Base-by-base conservation (phyloP, 2,797 vertebrate genomes). In the Bryconaethiops microstoma region DNA sequence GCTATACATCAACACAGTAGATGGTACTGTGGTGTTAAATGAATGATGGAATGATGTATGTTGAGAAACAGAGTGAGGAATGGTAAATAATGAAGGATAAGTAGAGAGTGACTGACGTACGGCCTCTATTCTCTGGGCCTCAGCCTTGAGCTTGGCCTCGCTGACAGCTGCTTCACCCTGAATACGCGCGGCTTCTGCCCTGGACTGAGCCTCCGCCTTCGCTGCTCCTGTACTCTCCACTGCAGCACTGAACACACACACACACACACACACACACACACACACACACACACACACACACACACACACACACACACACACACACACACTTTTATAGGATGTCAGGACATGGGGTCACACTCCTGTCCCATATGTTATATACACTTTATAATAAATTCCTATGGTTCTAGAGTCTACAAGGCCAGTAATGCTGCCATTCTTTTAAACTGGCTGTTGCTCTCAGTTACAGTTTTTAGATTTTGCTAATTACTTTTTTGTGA, bases 171-270 rank as follows among this genome's bases (percentile, higher is more conserved):
- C 96, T 82, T 97, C 95, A 0, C 96, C 96, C 76, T 96, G 95
- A 7, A 97, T 98, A 23, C 94, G 94, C 0, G 95, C 95, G 0
- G 96, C 96, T 86, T 98, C 96, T 0, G 95, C 94, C 0, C 92
- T 92, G 0, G 96, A 96, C 90, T 96, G 95, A 0, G 96, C 97
- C 79, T 97, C 96, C 0, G 96, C 97, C 83, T 96, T 97, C 0
- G 96, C 96, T 0, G 94, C 95, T 1, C 97, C 96, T 0, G 96
- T 96, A 13, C 96, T 98, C 90, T 97, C 96, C 87, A 98, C 96
- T 0, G 95, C 94, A 1, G 92, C 93, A 54, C 96, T 97, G 85
- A 7, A 83, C 4, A 55, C 42, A 82, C 59, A 76, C 29, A 52
- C 1, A 63, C 42, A 80, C 63, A 69, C 65, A 45, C 17, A 40